Base-by-base conservation (phyloP, 2,113 vertebrate genomes). In the Xenus cinereus region DNA sequence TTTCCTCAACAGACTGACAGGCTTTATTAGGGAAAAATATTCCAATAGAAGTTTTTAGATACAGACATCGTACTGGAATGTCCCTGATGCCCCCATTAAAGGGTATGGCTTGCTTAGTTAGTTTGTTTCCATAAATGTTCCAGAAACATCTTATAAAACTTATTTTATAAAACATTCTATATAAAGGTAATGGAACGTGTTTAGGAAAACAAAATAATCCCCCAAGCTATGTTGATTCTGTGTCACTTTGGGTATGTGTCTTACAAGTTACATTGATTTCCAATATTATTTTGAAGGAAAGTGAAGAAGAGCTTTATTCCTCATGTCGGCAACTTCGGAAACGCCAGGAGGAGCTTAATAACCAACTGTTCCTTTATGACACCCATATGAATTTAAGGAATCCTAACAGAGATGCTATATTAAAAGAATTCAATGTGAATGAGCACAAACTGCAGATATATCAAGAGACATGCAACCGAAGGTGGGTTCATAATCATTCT, bases 241-340 rank as follows among this genome's bases (percentile, higher is more conserved):
- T 80, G 32, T 41, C 11, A 14, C 51, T 85, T 69, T 57, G 67
- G 41, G 27, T 39, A 26, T 2, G 1, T 30, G 32, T 57, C 60
- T 86, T 51, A 30, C 14, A 24, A 75, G 51, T 45, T 18, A 48
- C 8, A 5, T 39, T 84, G n/a, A 35, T 88, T 72, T 76, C 35
- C 68, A 43, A 90, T 45, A 4, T 84, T 76, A 23, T 71, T 56
- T 76, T 79, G 81, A 90, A 99, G 99, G 98, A 98, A 95, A 97
- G 97, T 0, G 98, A 99, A 95, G 99, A 99, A 94, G 99, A 99
- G 45, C 98, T 99, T 43, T 99, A 99, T 80, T 99, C 99, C 2
- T 99, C 99, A 0, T 99, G 98, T 80, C 98, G 97, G 80, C 99
- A 99, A 63, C 98, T 99, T 89, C 98, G 97, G 80, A 98, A 98